phyloP scores from a whole-genome alignment of 1,140 invertebrate genomes.

The Maniola jurtina region DNA sequence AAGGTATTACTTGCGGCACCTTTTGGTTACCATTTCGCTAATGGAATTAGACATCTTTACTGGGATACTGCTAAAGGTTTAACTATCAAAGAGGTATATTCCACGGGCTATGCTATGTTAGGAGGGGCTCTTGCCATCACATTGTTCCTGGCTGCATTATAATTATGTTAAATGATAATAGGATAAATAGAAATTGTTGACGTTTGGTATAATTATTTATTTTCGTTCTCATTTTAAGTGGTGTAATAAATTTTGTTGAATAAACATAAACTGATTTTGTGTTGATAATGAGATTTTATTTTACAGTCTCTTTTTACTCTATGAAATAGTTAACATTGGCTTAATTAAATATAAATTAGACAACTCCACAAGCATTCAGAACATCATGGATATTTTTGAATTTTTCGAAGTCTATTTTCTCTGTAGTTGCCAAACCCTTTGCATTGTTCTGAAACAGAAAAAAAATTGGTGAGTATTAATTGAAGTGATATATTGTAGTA shows the following conservation, averaged over 20 bases:
- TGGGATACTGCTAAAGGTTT: conserved; percentile 86
- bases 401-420: conserved; percentile 69
- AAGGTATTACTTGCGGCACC: conserved; percentile 82
- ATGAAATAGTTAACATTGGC: not conserved
- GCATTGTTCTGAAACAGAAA: conserved; percentile 66
- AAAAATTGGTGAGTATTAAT: conserved; percentile 1
- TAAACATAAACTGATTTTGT: conserved; percentile 18
- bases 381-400: conserved; percentile 71
- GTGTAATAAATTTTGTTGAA: conserved; percentile 36
- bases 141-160: conserved; percentile 62
- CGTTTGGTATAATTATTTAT: conserved; percentile 57
- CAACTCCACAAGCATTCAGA: conserved; percentile 54
- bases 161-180: conserved; percentile 39
- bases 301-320: conserved; percentile 2
- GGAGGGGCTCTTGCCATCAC: conserved; percentile 66
- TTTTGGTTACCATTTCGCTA: conserved; percentile 83
- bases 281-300: conserved; percentile 15
- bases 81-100: conserved; percentile 85
- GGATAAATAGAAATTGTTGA: conserved; percentile 32
- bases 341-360: conserved; percentile 26
- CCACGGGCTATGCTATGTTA: conserved; percentile 83
- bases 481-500: not conserved
- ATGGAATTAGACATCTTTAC: conserved; percentile 85
- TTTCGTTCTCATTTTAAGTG: conserved; percentile 41
- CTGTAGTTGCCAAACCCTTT: conserved; percentile 62